Evolutionary conservation across 2,113 vertebrate species (phyloP).

Genomic region (Oreochromis niloticus): DNA sequence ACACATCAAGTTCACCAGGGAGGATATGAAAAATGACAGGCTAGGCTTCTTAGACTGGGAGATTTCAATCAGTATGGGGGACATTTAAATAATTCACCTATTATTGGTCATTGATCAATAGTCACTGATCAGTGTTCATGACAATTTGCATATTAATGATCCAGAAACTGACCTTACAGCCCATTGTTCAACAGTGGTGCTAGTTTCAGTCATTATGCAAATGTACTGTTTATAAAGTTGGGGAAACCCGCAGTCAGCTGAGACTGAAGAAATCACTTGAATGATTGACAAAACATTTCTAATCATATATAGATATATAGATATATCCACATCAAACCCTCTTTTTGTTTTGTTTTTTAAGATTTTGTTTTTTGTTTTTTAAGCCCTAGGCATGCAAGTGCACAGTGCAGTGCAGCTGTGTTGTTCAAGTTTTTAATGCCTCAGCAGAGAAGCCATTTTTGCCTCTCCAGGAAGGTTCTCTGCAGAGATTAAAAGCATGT

Average conservation of each 20-base stretch:
- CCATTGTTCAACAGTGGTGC: background rate
- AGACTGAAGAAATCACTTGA: background rate
- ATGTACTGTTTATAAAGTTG: background rate
- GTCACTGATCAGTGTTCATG: background rate
- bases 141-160: background rate
- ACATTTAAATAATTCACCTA: background rate
- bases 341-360: background rate
- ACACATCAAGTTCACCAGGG: too few species aligned
- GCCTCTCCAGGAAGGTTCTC: background rate
- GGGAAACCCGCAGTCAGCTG: background rate
- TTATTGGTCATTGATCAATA: background rate
- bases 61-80: too few species aligned
- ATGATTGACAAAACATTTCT: background rate
- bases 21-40: too few species aligned
- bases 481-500: background rate
- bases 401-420: background rate
- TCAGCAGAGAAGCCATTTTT: background rate
- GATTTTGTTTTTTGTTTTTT: background rate
- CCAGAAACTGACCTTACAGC: background rate
- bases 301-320: too few species aligned
- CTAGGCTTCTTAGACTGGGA: too few species aligned
- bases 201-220: background rate
- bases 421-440: background rate
- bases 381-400: background rate
- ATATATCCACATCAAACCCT: too few species aligned